A percentile compares a stretch with the other conserved stretches of the same genome.
These are phyloP conservation scores for Lordiphosa collinella DNA, from an alignment of 1,140 invertebrate genomes.

Conservation along the genomic window DNA sequence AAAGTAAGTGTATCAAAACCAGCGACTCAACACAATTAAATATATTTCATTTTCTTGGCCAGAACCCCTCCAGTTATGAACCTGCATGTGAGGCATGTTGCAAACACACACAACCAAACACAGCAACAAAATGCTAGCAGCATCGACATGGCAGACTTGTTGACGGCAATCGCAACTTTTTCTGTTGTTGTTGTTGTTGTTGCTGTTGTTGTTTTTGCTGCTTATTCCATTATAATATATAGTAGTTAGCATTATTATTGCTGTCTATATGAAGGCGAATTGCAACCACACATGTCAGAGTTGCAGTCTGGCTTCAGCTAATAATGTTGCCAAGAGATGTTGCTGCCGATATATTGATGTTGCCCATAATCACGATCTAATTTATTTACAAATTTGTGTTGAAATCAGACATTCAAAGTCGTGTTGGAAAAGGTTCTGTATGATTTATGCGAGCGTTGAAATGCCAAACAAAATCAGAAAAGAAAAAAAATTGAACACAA, in stretches of 20 bases:
- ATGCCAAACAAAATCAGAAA: conserved; percentile 24
- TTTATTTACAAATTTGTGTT: conserved; percentile 77
- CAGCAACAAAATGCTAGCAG: conserved; percentile 23
- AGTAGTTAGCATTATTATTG: conserved; percentile 60
- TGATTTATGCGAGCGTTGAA: conserved; percentile 71
- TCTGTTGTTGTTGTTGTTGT: conserved; percentile 38
- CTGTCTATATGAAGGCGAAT: conserved; percentile 40
- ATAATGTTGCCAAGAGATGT: conserved; percentile 22
- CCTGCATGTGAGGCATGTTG: conserved; percentile 58
- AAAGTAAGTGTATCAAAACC: neutral
- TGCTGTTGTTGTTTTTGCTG: conserved; percentile 37
- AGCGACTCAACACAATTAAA: neutral
- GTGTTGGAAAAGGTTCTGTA: conserved; percentile 71
- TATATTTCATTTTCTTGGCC: conserved; percentile 21
- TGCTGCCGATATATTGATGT: conserved; percentile 68
- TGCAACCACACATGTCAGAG: conserved; percentile 58
- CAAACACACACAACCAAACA: conserved; percentile 37
- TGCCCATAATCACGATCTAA: conserved; percentile 75
- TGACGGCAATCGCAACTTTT: conserved; percentile 59
- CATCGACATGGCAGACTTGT: conserved; percentile 63
- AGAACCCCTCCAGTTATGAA: conserved; percentile 67
- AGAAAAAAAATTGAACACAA: conserved; percentile 38
- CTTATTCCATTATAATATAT: conserved; percentile 69
- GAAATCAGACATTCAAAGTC: conserved; percentile 75
- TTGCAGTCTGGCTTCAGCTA: conserved; percentile 59